Conservation (phyloP, 2,797 vertebrate genomes). For the Alauda arvensis region DNA sequence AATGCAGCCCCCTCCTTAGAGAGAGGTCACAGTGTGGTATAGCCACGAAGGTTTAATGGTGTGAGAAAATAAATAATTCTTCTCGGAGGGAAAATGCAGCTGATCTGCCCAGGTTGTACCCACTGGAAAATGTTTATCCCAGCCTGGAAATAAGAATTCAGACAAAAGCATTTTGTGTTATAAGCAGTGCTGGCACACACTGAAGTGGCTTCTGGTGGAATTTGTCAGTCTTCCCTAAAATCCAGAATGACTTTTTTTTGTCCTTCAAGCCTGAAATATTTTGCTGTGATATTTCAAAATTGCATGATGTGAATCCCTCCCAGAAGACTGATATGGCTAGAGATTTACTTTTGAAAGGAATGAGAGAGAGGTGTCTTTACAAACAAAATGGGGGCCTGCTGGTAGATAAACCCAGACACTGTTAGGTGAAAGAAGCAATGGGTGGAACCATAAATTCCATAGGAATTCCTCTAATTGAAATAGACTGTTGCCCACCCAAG, state of each 20-base stretch:
- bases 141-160: background rate
- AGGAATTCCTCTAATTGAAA: background rate
- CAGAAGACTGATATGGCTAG: background rate
- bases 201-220: background rate
- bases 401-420: background rate
- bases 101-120: background rate
- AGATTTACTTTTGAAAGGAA: background rate
- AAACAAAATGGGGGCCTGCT: background rate
- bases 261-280: background rate
- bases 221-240: background rate
- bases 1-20: background rate
- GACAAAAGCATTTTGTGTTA: background rate
- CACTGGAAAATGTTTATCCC: background rate
- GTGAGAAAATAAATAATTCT: background rate
- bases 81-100: background rate
- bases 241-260: background rate
- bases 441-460: background rate
- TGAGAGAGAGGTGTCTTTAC: background rate
- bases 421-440: background rate
- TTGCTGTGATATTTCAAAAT: background rate
- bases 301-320: background rate
- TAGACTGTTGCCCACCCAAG: background rate
- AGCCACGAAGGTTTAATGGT: accelerated
- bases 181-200: background rate
- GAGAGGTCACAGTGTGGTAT: background rate